These are phyloP conservation scores for Helicorthomorpha holstii DNA, from an alignment of 1,140 invertebrate species.

Conservation along the genomic window DNA sequence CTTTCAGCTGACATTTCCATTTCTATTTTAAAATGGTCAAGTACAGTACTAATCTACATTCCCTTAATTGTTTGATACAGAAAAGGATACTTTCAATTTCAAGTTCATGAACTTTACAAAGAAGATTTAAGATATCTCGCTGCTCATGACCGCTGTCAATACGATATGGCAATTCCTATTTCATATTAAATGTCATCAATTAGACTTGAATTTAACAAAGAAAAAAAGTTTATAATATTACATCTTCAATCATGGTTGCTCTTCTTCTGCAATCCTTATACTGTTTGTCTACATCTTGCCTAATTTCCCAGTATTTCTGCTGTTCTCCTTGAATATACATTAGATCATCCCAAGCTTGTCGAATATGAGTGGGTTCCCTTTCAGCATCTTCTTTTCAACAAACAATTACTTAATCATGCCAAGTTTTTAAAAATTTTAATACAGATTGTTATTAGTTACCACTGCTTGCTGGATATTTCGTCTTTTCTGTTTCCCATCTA, in stretches of 20 bases:
- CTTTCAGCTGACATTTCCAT: slow-evolving; percentile 72
- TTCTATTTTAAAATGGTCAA: slow-evolving; percentile 20
- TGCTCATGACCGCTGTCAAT: slow-evolving; percentile 74
- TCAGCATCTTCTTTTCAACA: too few species aligned
- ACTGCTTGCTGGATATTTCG: not conserved
- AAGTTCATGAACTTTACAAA: slow-evolving; percentile 73
- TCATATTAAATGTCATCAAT: slow-evolving; percentile 8
- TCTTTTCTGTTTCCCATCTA: not conserved
- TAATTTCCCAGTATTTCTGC: slow-evolving; percentile 53
- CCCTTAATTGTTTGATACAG: not conserved
- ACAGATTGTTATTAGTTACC: too few species aligned
- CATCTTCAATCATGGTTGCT: slow-evolving; percentile 61
- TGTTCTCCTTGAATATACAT: slow-evolving; percentile 70
- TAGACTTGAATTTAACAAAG: not conserved
- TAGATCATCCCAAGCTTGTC: slow-evolving; percentile 65
- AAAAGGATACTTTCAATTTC: slow-evolving; percentile 51
- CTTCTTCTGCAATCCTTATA: slow-evolving; percentile 53
- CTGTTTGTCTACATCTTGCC: slow-evolving; percentile 55
- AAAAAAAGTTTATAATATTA: slow-evolving; percentile 21
- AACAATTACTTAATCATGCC: too few species aligned
- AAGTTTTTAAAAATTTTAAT: too few species aligned
- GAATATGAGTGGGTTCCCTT: slow-evolving; percentile 52
- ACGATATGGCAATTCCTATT: slow-evolving; percentile 60
- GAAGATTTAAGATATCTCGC: slow-evolving; percentile 59
- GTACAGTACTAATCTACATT: not conserved